These are phyloP conservation scores for Danaus plexippus DNA, from an alignment of 1,140 invertebrate species.

Conservation along the genomic window DNA sequence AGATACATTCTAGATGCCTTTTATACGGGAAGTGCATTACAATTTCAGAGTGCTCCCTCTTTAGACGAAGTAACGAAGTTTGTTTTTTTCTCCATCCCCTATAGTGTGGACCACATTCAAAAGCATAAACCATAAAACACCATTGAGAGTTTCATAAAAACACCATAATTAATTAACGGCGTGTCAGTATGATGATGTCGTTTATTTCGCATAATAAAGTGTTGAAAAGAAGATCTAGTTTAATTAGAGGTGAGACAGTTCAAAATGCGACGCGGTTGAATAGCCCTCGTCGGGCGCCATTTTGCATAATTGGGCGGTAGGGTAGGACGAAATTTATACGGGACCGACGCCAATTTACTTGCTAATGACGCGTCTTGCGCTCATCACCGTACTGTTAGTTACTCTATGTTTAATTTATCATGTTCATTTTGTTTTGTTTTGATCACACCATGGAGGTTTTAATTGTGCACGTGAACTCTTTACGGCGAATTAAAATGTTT, in stretches of 20 bases:
- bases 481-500: conserved; percentile 18
- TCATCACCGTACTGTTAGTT: conserved; percentile 46
- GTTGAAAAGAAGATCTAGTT: conserved; percentile 65
- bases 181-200: conserved; percentile 50
- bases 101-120: conserved; percentile 11
- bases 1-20: too few species aligned
- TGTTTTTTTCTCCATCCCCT: too few species aligned
- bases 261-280: conserved; percentile 56
- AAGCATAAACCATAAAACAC: conserved; percentile 21
- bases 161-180: conserved; percentile 49
- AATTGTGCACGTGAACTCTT: conserved; percentile 8
- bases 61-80: too few species aligned
- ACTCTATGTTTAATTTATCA: conserved; percentile 26
- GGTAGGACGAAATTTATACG: conserved; percentile 66
- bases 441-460: conserved; percentile 7
- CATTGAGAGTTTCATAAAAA: conserved; percentile 29
- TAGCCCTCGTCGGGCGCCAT: conserved; percentile 64
- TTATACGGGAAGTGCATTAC: too few species aligned
- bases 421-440: conserved; percentile 19
- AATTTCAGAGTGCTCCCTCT: too few species aligned
- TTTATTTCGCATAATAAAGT: conserved; percentile 68
- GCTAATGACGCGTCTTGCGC: conserved; percentile 66
- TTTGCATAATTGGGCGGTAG: conserved; percentile 69
- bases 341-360: conserved; percentile 63
- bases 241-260: conserved; percentile 68